Conservation (phyloP, 2,113 vertebrate species). For the Baryphthengus martii region DNA sequence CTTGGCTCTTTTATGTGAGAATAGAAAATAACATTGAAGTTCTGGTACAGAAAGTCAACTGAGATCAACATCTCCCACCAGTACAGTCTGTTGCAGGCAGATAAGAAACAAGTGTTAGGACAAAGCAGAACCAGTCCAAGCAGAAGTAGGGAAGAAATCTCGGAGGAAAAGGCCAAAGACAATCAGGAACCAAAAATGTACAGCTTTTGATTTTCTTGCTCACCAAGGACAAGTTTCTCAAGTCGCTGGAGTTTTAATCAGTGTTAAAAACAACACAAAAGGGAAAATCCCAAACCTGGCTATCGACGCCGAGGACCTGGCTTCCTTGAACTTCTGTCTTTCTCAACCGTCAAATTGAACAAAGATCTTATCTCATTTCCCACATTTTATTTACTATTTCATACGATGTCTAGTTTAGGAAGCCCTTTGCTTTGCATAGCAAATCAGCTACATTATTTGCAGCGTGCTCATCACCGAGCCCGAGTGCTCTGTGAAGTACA, state of each 20-base stretch:
- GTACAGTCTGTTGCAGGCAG: neutral
- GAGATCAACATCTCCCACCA: neutral
- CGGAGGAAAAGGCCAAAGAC: neutral
- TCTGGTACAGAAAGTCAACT: conserved; percentile 26
- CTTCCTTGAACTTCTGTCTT: neutral
- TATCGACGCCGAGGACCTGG: neutral
- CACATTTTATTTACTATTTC: neutral
- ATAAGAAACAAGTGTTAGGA: neutral
- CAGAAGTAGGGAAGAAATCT: neutral
- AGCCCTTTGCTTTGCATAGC: conserved; percentile 16
- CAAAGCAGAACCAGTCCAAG: neutral
- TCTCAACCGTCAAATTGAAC: neutral
- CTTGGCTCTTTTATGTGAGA: conserved; percentile 29
- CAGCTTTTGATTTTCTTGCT: neutral
- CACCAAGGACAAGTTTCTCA: neutral
- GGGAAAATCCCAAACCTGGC: neutral
- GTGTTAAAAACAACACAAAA: neutral
- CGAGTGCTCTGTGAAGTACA: neutral
- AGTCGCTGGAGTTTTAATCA: neutral
- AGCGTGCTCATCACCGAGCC: neutral
- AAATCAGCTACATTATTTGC: neutral
- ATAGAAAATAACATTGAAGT: conserved; percentile 33
- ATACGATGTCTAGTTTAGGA: neutral
- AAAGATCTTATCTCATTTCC: neutral
- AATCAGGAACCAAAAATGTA: neutral